These are phyloP conservation scores for Agrotis segetum DNA, from an alignment of 2,888 invertebrate species.

Conservation along the genomic window DNA sequence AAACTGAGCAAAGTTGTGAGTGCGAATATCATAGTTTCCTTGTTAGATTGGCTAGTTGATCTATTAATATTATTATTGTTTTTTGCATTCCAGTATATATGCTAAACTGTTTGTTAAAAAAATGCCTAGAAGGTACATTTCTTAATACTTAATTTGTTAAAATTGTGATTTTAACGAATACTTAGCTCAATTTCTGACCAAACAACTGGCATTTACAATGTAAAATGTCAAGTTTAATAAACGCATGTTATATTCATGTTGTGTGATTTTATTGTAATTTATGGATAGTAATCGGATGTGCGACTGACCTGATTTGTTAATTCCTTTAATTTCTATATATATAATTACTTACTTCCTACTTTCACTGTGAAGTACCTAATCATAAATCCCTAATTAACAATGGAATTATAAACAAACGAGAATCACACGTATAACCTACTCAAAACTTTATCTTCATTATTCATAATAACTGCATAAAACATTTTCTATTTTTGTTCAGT, in stretches of 20 bases:
- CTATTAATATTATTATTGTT: neutral
- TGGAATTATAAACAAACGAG: conserved; percentile 26
- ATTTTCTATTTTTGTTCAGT: conserved; percentile 54
- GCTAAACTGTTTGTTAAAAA: too few relatives aligned
- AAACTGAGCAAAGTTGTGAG: neutral
- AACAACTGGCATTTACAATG: too few relatives aligned
- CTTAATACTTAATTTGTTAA: too few relatives aligned
- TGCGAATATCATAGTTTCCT: conserved; percentile 25
- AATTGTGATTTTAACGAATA: too few relatives aligned
- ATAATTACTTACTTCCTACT: neutral
- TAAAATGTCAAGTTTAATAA: neutral
- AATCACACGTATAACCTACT: conserved; percentile 44
- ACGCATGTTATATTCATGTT: too few relatives aligned
- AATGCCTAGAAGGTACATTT: too few relatives aligned
- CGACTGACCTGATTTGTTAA: neutral
- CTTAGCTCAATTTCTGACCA: too few relatives aligned
- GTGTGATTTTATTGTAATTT: neutral
- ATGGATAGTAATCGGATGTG: neutral
- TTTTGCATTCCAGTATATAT: too few relatives aligned
- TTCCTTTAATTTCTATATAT: neutral
- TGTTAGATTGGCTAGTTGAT: conserved; percentile 11
- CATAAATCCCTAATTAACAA: conserved; percentile 6
- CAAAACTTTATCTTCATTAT: conserved; percentile 53
- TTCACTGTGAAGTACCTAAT: conserved; percentile 19
- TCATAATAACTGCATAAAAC: conserved; percentile 61